Percentiles rank a stretch among this genome's conserved stretches.
phyloP scores from a whole-genome alignment of 2,797 vertebrate species.

The Pangasius mekongensis region DNA sequence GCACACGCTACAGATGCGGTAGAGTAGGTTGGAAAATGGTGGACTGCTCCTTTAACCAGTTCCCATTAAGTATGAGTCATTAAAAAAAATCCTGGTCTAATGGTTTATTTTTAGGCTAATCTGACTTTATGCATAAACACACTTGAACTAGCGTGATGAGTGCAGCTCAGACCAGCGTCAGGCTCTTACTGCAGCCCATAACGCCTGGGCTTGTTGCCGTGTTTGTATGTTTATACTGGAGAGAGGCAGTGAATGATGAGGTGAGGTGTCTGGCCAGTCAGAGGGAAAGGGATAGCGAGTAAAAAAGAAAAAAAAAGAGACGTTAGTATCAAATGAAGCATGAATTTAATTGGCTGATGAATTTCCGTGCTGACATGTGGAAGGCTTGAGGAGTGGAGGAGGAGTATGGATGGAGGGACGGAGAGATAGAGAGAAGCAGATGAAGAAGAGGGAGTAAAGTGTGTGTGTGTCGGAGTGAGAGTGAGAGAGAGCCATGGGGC shows the following conservation, averaged over 20 bases:
- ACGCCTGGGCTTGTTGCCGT: constrained; percentile 65
- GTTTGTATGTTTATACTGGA: constrained; percentile 67
- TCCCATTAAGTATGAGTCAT: neutral
- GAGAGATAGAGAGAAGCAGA: constrained; percentile 9
- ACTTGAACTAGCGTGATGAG: constrained; percentile 39
- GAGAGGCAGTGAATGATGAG: constrained; percentile 61
- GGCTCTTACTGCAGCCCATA: constrained; percentile 51
- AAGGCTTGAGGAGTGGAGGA: constrained; percentile 26
- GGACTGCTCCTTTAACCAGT: neutral
- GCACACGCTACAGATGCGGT: neutral
- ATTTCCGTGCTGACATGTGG: constrained; percentile 44
- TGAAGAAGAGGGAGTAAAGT: constrained; percentile 24
- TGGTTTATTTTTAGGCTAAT: neutral
- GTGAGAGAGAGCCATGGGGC: constrained; percentile 46
- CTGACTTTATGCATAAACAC: neutral
- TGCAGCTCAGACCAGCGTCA: constrained; percentile 35
- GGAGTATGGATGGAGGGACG: constrained; percentile 37
- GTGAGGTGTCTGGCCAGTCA: constrained; percentile 59
- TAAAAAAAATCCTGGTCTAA: neutral
- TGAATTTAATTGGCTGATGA: constrained; percentile 52
- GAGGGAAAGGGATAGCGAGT: neutral
- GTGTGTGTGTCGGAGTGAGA: neutral
- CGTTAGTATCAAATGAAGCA: constrained; percentile 39
- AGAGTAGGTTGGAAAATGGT: neutral
- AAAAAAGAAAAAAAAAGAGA: constrained; percentile 16